These are phyloP conservation scores for Abscondita cerata DNA, from an alignment of 2,888 invertebrate genomes.

Conservation along the genomic window DNA sequence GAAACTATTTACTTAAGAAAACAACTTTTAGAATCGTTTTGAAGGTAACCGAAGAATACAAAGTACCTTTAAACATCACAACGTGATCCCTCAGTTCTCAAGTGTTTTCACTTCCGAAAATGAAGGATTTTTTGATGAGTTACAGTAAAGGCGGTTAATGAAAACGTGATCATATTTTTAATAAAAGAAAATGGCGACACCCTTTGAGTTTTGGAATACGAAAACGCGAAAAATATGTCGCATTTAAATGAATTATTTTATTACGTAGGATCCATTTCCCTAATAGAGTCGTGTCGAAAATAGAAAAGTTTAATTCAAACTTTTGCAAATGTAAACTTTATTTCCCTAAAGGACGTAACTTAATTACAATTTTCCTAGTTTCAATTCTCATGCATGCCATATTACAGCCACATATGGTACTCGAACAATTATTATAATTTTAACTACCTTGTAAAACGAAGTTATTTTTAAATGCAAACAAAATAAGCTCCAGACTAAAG, in stretches of 20 bases:
- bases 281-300: conserved; percentile 16
- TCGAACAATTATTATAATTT: neutral
- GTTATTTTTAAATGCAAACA: too few relatives aligned
- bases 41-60: conserved; percentile 23
- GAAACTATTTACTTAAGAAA: conserved; percentile 29
- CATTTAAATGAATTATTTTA: conserved; percentile 17
- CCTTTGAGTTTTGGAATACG: neutral
- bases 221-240: conserved; percentile 11
- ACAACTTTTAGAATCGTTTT: conserved; percentile 24
- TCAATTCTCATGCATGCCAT: conserved; percentile 27
- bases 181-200: conserved; percentile 13
- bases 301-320: conserved; percentile 34
- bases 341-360: conserved; percentile 42
- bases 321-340: conserved; percentile 39
- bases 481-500: too few relatives aligned
- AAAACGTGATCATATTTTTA: conserved; percentile 27
- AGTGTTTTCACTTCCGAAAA: conserved; percentile 28
- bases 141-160: conserved; percentile 17
- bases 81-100: conserved; percentile 17
- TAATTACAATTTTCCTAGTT: conserved; percentile 31
- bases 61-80: conserved; percentile 19
- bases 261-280: conserved; percentile 15
- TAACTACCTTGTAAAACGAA: too few relatives aligned
- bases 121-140: conserved; percentile 28
- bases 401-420: conserved; percentile 15